Base-by-base conservation (phyloP, 2,888 invertebrate genomes). In the Monochamus alternatus region DNA sequence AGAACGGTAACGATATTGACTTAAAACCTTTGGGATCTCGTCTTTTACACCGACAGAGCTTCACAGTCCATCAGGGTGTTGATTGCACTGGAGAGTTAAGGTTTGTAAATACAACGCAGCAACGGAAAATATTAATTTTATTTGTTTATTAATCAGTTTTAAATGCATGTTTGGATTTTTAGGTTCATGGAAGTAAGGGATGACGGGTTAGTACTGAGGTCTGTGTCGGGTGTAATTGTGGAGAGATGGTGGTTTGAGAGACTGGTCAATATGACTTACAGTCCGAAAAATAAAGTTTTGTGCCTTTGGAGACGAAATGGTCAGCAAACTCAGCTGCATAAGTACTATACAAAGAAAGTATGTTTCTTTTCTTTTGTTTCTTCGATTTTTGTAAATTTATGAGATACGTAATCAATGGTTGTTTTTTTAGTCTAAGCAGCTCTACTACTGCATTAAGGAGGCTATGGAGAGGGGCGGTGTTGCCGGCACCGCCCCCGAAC, bases 211-310 rank as follows among this genome's bases (percentile, higher is more conserved):
- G 95, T 97, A 9, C 89, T 97, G 81, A 91, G 97, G 77, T 95
- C 96, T 0, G 93, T 94, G 3, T 93, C 93, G 89, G 97, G 97
- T 32, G 95, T 96, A 0, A 97, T 97, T 89, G 93, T 96, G 59
- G 97, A 97, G 85, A 92, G 98, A 60, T 99, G 99, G 99, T 99
- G 99, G 99, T 99, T 97, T 89, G 99, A 99, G 88, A 92, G 98
- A 72, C 91, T 99, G 71, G 98, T 99, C 71, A 99, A 99, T 88
- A 99, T 99, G 98, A 99, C 99, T 0, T 99, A 98, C 89, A 98
- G 98, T 83, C 99, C 99, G 0, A 99, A 99, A 90, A 99, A 98
- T 86, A 96, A 97, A 89, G 95, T 99, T 9, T 91, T 99, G 80
- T 99, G 99, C 89, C 92, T 99, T 77, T 99, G 99, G 98, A 93